Conservation (phyloP, 2,797 vertebrate species). For the Danio aesculapii region DNA sequence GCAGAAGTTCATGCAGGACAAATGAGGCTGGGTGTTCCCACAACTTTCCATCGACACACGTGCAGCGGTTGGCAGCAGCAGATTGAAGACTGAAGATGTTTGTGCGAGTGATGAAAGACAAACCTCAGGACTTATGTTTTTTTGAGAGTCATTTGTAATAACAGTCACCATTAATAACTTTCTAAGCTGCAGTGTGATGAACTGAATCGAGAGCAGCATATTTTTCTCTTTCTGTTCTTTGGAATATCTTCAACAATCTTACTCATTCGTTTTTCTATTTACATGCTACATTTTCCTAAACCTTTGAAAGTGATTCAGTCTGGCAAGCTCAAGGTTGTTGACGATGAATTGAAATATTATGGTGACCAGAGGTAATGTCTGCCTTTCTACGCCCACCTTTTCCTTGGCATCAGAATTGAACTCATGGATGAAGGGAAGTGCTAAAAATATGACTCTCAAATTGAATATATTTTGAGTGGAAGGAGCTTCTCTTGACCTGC, state of each 20-base stretch:
- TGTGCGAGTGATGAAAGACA: constrained; percentile 74
- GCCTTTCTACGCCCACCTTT: constrained; percentile 76
- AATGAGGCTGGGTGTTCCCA: constrained; percentile 1
- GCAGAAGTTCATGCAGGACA: constrained; percentile 26
- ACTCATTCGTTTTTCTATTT: constrained; percentile 37
- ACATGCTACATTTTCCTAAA: constrained; percentile 51
- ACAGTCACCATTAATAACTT: constrained; percentile 79
- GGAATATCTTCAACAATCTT: constrained; percentile 30
- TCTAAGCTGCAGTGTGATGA: constrained; percentile 72
- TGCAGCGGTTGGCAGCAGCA: constrained; percentile 62
- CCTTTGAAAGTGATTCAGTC: constrained; percentile 69
- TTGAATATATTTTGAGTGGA: constrained; percentile 71
- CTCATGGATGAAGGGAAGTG: constrained; percentile 73
- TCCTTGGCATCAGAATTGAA: constrained; percentile 79
- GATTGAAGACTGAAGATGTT: constrained; percentile 74
- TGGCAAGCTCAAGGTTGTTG: constrained; percentile 69
- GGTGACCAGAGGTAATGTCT: constrained; percentile 78
- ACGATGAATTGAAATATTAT: constrained; percentile 71
- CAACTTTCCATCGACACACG: constrained; percentile 41
- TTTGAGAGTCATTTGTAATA: constrained; percentile 78
- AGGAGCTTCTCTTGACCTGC: constrained; percentile 73
- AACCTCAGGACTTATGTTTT: constrained; percentile 75
- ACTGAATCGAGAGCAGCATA: constrained; percentile 70
- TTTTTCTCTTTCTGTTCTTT: constrained; percentile 33
- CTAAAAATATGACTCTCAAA: constrained; percentile 69